These are phyloP conservation scores for Lapara coniferarum DNA, from an alignment of 2,888 invertebrate genomes.

Conservation along the genomic window DNA sequence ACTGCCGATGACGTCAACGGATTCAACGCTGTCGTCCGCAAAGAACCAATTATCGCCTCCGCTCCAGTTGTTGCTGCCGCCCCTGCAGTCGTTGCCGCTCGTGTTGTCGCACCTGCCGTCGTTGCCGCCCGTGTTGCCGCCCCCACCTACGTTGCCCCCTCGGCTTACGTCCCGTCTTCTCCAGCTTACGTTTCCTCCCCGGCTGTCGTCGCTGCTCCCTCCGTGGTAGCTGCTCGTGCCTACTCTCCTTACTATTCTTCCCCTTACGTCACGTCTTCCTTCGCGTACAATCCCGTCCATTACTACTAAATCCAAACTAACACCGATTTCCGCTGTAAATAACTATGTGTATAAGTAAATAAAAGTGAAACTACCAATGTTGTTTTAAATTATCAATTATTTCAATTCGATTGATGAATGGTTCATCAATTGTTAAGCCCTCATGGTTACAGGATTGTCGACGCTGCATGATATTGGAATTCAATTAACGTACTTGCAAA, in stretches of 20 bases:
- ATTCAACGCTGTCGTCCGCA: conserved; percentile 82
- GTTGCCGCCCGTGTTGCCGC: conserved; percentile 45
- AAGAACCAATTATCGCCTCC: conserved; percentile 66
- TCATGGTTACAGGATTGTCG: neutral
- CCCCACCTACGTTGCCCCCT: conserved; percentile 34
- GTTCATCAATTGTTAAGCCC: neutral
- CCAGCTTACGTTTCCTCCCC: conserved; percentile 44
- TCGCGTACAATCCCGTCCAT: conserved; percentile 39
- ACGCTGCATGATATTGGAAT: neutral
- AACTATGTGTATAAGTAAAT: conserved; percentile 43
- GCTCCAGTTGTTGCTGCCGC: conserved; percentile 58
- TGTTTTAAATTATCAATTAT: conserved; percentile 24
- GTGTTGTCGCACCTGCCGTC: conserved; percentile 39
- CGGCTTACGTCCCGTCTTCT: conserved; percentile 35
- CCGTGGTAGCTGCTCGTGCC: conserved; percentile 34
- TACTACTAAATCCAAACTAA: conserved; percentile 43
- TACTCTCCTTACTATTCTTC: conserved; percentile 38
- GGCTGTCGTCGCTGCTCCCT: conserved; percentile 41
- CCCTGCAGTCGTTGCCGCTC: conserved; percentile 46
- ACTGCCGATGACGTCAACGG: conserved; percentile 78
- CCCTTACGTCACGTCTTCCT: conserved; percentile 36
- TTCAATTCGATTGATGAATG: neutral
- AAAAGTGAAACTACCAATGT: conserved; percentile 51
- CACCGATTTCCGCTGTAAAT: conserved; percentile 46
- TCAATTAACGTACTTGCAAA: conserved; percentile 3